phyloP scores from a whole-genome alignment of 2,797 vertebrate species.

The Monodelphis domestica region DNA sequence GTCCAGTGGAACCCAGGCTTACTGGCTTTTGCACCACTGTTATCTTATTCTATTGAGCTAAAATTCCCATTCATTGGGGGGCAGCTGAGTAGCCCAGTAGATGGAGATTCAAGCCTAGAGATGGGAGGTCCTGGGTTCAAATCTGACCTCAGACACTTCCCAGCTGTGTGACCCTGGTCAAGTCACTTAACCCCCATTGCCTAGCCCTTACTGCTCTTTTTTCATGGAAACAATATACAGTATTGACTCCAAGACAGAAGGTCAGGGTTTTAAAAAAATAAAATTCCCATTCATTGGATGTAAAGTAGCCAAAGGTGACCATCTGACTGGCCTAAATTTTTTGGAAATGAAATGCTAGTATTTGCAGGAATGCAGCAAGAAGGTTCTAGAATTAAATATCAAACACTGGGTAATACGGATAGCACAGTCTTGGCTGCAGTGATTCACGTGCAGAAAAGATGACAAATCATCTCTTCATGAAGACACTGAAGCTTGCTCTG shows the following conservation, averaged over 20 bases:
- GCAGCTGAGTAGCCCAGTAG: too few species aligned
- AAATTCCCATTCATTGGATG: constrained; percentile 62
- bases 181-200: too few species aligned
- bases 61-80: constrained; percentile 66
- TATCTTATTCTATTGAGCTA: constrained; percentile 34
- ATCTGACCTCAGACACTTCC: too few species aligned
- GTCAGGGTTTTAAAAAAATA: too few species aligned
- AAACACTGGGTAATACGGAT: constrained; percentile 48
- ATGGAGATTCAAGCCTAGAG: too few species aligned
- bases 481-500: constrained; percentile 23
- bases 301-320: constrained; percentile 50
- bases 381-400: constrained; percentile 26
- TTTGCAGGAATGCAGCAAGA: neutral
- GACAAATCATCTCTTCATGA: constrained; percentile 29
- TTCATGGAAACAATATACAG: too few species aligned
- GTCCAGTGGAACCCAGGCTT: neutral
- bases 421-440: constrained; percentile 27
- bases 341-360: constrained; percentile 69
- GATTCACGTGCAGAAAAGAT: constrained; percentile 20
- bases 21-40: neutral
- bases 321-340: constrained; percentile 50
- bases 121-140: too few species aligned
- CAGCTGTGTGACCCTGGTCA: too few species aligned
- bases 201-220: too few species aligned
- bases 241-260: too few species aligned